These are phyloP conservation scores for Mya arenaria DNA, from an alignment of 1,140 invertebrate species.

Conservation along the genomic window DNA sequence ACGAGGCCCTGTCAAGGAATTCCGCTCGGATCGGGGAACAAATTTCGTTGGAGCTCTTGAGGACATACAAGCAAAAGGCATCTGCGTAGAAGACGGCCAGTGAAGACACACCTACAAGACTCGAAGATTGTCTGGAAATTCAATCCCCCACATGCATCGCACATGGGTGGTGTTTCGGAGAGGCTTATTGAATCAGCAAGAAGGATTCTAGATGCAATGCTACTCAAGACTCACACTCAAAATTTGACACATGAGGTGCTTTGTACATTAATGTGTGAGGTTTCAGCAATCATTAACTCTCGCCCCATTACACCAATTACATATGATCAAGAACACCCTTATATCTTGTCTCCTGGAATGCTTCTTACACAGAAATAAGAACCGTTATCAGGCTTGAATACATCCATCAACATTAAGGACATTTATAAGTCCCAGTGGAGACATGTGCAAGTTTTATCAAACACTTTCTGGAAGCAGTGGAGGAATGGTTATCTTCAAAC, in stretches of 20 bases:
- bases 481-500: slow-evolving; percentile 26
- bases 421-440: slow-evolving; percentile 58
- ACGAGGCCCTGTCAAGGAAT: too few species aligned
- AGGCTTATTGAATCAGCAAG: not conserved
- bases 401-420: slow-evolving; percentile 37
- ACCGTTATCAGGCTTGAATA: not conserved
- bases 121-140: not conserved
- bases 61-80: too few species aligned
- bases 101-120: not conserved
- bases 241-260: slow-evolving; percentile 43
- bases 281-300: slow-evolving; percentile 46
- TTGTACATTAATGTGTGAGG: slow-evolving; percentile 48
- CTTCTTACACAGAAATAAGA: slow-evolving; percentile 35
- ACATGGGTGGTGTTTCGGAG: slow-evolving; percentile 42
- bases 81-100: not conserved
- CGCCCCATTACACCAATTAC: slow-evolving; percentile 35
- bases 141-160: slow-evolving; percentile 20
- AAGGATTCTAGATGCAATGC: slow-evolving; percentile 2
- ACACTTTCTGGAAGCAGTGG: slow-evolving; percentile 63
- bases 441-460: slow-evolving; percentile 51
- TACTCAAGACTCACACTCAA: not conserved
- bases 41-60: too few species aligned
- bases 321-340: slow-evolving; percentile 20
- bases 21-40: too few species aligned
- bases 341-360: slow-evolving; percentile 15